phyloP scores from a whole-genome alignment of 2,888 invertebrate genomes.

The Pinctada fucata region DNA sequence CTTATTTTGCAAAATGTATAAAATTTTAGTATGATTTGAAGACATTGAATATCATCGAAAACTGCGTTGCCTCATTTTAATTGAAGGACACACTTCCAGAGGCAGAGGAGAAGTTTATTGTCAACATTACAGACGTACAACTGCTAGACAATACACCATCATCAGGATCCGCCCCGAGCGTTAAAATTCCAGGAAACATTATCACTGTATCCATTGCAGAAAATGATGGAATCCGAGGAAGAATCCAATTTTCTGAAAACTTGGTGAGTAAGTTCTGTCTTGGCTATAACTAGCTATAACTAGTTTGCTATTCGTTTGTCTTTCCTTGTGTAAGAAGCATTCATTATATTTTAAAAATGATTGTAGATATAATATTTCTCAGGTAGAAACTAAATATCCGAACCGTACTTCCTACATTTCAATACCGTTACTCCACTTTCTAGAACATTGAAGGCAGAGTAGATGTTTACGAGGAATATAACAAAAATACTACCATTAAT shows the following conservation, averaged over 20 bases:
- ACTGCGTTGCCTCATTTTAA: neutral
- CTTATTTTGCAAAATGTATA: too few species aligned
- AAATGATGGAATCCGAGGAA: slow-evolving; percentile 74
- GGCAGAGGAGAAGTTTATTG: slow-evolving; percentile 70
- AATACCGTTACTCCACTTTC: neutral
- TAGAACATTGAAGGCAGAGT: slow-evolving; percentile 73
- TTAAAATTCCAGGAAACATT: slow-evolving; percentile 65
- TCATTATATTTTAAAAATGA: too few species aligned
- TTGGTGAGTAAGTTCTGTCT: slow-evolving; percentile 59
- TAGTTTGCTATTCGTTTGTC: too few species aligned
- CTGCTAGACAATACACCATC: slow-evolving; percentile 52
- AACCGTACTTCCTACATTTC: too few species aligned
- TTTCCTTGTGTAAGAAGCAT: too few species aligned
- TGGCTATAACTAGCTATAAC: too few species aligned
- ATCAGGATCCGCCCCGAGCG: slow-evolving; percentile 66
- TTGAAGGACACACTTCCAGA: slow-evolving; percentile 73
- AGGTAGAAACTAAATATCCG: too few species aligned
- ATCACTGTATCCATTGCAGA: slow-evolving; percentile 67
- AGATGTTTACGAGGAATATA: slow-evolving; percentile 72
- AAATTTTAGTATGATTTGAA: too few species aligned
- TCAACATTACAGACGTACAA: slow-evolving; percentile 71
- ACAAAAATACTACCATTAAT: slow-evolving; percentile 58
- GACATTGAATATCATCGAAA: too few species aligned
- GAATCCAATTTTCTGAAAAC: slow-evolving; percentile 71
- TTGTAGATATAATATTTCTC: too few species aligned